These are phyloP conservation scores for Pelobates cultripes DNA, from an alignment of 2,797 vertebrate genomes.

Conservation along the genomic window DNA sequence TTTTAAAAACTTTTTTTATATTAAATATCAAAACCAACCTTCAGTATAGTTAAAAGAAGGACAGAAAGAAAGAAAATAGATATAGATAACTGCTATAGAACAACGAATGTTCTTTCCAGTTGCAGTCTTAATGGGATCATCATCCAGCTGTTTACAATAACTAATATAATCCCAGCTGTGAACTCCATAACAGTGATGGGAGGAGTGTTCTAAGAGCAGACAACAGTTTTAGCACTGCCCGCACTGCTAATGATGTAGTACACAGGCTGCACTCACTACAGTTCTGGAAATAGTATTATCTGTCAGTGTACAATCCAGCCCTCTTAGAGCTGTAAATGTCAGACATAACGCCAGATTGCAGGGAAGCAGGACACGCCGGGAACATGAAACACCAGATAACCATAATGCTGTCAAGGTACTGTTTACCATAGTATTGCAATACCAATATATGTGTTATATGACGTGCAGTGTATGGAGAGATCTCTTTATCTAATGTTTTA, in stretches of 20 bases:
- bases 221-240: slow-evolving; percentile 71
- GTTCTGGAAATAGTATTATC: slow-evolving; percentile 70
- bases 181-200: slow-evolving; percentile 74
- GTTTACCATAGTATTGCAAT: background rate
- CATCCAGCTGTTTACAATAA: slow-evolving; percentile 63
- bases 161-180: slow-evolving; percentile 79
- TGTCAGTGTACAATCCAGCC: slow-evolving; percentile 68
- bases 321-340: slow-evolving; percentile 56
- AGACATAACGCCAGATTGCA: slow-evolving; percentile 67
- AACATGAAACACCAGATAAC: slow-evolving; percentile 67
- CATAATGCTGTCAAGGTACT: slow-evolving; percentile 65
- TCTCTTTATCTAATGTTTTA: too few species aligned
- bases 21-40: too few species aligned
- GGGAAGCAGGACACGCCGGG: slow-evolving; percentile 62
- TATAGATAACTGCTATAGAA: too few species aligned
- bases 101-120: too few species aligned
- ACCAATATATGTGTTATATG: too few species aligned
- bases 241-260: slow-evolving; percentile 72
- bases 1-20: too few species aligned
- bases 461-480: too few species aligned
- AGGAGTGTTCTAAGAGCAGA: slow-evolving; percentile 72
- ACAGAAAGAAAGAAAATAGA: too few species aligned
- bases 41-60: too few species aligned
- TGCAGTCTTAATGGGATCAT: too few species aligned
- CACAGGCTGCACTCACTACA: slow-evolving; percentile 66